phyloP scores from a whole-genome alignment of 2,888 invertebrate genomes.

The Ectemnius lituratus region DNA sequence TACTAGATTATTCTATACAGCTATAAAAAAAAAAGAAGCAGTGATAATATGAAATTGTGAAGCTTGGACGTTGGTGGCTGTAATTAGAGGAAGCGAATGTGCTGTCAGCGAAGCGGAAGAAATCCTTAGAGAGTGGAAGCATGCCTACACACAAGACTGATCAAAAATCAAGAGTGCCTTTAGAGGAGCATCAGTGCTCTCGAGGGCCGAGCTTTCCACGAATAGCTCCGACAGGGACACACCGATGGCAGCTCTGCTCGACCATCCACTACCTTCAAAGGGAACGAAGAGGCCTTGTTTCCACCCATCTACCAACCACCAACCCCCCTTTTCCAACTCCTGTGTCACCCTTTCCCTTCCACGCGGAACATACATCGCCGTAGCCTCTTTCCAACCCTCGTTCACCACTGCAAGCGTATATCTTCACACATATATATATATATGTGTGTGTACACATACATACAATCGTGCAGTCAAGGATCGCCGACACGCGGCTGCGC shows the following conservation, averaged over 20 bases:
- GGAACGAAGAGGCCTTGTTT: constrained; percentile 35
- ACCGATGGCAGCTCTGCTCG: constrained; percentile 36
- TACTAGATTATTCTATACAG: too few relatives aligned
- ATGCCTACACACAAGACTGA: too few relatives aligned
- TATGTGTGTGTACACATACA: too few relatives aligned
- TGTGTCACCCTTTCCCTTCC: constrained; percentile 10
- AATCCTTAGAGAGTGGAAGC: too few relatives aligned
- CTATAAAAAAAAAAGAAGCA: too few relatives aligned
- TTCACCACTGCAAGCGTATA: too few relatives aligned
- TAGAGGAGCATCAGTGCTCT: constrained; percentile 54
- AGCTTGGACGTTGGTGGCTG: too few relatives aligned
- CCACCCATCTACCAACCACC: not conserved
- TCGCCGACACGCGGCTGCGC: constrained; percentile 69
- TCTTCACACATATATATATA: not conserved
- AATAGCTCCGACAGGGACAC: constrained; percentile 28
- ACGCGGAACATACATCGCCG: not conserved
- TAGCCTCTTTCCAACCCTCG: not conserved
- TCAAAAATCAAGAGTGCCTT: too few relatives aligned
- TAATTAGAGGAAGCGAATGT: too few relatives aligned
- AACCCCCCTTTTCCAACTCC: not conserved
- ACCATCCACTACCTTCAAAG: constrained; percentile 43
- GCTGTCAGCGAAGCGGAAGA: too few relatives aligned
- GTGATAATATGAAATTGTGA: too few relatives aligned
- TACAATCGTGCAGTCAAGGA: constrained; percentile 20
- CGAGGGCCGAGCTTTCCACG: not conserved